phyloP scores from a whole-genome alignment of 2,888 invertebrate species.

The Rhabditoides inermis region DNA sequence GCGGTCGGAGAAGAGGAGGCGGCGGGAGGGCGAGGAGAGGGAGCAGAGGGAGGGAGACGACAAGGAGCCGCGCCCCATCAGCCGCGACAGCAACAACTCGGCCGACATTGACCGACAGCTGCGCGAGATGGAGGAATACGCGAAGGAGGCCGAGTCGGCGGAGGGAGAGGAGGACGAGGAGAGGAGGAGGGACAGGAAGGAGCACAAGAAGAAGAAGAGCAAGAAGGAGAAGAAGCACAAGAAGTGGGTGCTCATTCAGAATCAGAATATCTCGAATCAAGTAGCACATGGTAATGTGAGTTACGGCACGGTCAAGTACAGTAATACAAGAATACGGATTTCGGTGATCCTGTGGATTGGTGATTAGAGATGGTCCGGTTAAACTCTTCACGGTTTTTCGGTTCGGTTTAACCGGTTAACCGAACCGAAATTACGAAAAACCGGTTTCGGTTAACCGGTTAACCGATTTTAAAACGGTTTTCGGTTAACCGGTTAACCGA shows the following conservation, averaged over 20 bases:
- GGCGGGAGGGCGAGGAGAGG: not conserved
- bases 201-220: conserved; percentile 5
- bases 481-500: no score
- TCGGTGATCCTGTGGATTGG: no score
- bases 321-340: no score
- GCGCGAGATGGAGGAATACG: not conserved
- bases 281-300: no score
- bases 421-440: no score
- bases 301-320: no score
- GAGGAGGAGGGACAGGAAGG: conserved; percentile 4
- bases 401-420: no score
- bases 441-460: no score
- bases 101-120: not conserved
- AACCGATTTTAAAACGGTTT: no score
- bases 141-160: not conserved
- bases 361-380: no score
- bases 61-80: conserved; percentile 4
- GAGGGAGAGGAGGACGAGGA: not conserved
- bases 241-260: not conserved
- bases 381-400: no score
- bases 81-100: not conserved
- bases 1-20: not conserved
- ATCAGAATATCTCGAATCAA: not conserved
- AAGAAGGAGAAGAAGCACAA: conserved; percentile 7
- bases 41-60: conserved; percentile 4